Base-by-base conservation (phyloP, 1,140 invertebrate genomes). In the Mya arenaria region DNA sequence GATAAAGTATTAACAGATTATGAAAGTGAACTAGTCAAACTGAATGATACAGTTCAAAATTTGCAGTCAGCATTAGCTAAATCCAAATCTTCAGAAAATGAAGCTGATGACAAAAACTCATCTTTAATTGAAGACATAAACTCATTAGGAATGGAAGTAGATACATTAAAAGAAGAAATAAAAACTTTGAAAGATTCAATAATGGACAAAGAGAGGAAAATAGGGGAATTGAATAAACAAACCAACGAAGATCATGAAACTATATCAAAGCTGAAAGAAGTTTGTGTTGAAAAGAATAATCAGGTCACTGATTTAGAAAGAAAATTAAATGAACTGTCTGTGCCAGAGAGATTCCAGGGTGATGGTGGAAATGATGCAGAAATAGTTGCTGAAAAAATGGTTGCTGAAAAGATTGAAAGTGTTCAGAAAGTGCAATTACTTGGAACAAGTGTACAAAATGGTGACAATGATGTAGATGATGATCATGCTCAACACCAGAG, bases 201-300 rank as follows among this genome's bases (percentile, higher is more conserved):
- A n/a, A 19, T 80, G 48, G 84, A 86, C 41, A 56, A 72, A 13
- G 58, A 84, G 58, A 71, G 72, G 41, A 65, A 65, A 10, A n/a
- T 25, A n/a, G 60, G 58, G 13, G 56, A 65, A 19, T 15, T 48
- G 4, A 58, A 37, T 17, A 74, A 71, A 23, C 17, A 19, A 73
- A 39, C 73, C 23, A 63, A 86, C 34, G 68, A 81, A 79, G 71
- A 84, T 13, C 30, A 83, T 41, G 17, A 71, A 44, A 65, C n/a
- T 68, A 30, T 89, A 37, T 44, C 19, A 23, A 52, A 8, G 25
- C 68, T 90, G 15, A 63, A 84, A 34, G 80, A 88, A 56, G 82
- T 32, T 36, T 82, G 75, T 39, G 13, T 82, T 10, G 72, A 88
- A 15, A 89, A 87, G 68, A 87, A 90, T n/a, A 41, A 85, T 17